Base-by-base conservation (phyloP, 2,888 invertebrate genomes). In the Amphipoea lucens region DNA sequence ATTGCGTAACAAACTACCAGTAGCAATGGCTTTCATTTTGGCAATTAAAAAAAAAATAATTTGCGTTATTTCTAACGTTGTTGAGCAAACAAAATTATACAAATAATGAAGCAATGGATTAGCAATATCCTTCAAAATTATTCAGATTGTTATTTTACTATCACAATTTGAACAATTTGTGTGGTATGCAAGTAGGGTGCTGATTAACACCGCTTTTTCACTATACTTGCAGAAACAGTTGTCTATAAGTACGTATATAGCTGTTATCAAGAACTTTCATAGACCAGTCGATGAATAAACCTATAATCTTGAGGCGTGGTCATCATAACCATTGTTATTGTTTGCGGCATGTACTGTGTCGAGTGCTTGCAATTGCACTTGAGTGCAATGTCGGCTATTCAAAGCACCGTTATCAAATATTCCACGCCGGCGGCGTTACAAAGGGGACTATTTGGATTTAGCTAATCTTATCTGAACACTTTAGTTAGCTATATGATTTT, bases 301-400 rank as follows among this genome's bases (percentile, higher is more conserved):
- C 2, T 36, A 45, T 36, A 72, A 9, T 81, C 23, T 23, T 23
- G 70, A 75, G 29, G 70, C 72, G 48, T 88, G 82, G 87, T 78
- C 57, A 80, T 69, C 82, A 17, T 36, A 81, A 9, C n/a, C 54
- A 79, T 72, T 88, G 82, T 84, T 70, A 81, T 82, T 88, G 84
- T 87, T 88, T 86, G 76, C 57, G 20, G 63, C 68, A 68, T 69
- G 71, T 83, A 83, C 70, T 23, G 62, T 57, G 73, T 17, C 7
- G 76, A 80, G 75, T 74, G 78, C 72, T 73, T 84, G 86, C 66
- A 68, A 54, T 60, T 72, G 67, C 69, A 74, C 60, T 76, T 45
- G 48, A 66, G 51, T 80, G 75, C 54, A 67, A 69, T 63, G 76
- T 63, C 74, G 83, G 65, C 83, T 67, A 76, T 77, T 70, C 76